phyloP scores from a whole-genome alignment of 2,888 invertebrate genomes.

The Meandrusa payeni region DNA sequence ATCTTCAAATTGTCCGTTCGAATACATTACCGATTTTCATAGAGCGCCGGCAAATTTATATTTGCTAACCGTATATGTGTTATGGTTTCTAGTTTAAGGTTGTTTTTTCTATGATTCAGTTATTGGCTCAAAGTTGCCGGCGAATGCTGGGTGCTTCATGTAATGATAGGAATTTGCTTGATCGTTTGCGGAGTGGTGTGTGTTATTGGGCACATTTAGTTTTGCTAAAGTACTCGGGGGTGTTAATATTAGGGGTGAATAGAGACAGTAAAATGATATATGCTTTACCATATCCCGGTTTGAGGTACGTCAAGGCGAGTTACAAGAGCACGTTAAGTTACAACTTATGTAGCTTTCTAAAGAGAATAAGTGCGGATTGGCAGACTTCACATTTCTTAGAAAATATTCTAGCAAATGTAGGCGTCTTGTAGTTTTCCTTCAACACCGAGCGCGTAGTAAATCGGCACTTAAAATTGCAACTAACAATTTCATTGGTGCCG shows the following conservation, averaged over 20 bases:
- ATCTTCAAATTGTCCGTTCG: background rate
- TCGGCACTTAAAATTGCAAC: too few species aligned
- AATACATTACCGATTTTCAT: slow-evolving; percentile 23
- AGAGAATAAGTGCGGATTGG: too few species aligned
- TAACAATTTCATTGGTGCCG: too few species aligned
- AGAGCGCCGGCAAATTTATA: slow-evolving; percentile 6
- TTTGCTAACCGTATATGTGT: background rate
- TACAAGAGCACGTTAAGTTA: too few species aligned
- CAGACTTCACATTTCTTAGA: too few species aligned
- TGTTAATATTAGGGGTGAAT: slow-evolving; percentile 21
- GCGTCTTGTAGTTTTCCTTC: too few species aligned
- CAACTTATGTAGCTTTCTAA: too few species aligned
- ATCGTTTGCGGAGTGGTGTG: slow-evolving; percentile 22
- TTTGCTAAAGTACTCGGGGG: slow-evolving; percentile 17
- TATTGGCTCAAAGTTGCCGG: background rate
- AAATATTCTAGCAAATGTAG: too few species aligned
- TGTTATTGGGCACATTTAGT: slow-evolving; percentile 22
- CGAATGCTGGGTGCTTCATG: slow-evolving; percentile 20
- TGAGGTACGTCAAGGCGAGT: too few species aligned
- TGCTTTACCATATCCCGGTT: background rate
- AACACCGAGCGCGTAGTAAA: too few species aligned
- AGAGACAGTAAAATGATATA: slow-evolving; percentile 2
- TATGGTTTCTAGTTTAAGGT: background rate
- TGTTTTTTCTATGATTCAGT: slow-evolving; percentile 1
- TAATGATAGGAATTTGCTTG: slow-evolving; percentile 25